A percentile compares a stretch with the other conserved stretches of the same genome.
phyloP scores from a whole-genome alignment of 2,113 vertebrate species.

The Actinemys pallida region DNA sequence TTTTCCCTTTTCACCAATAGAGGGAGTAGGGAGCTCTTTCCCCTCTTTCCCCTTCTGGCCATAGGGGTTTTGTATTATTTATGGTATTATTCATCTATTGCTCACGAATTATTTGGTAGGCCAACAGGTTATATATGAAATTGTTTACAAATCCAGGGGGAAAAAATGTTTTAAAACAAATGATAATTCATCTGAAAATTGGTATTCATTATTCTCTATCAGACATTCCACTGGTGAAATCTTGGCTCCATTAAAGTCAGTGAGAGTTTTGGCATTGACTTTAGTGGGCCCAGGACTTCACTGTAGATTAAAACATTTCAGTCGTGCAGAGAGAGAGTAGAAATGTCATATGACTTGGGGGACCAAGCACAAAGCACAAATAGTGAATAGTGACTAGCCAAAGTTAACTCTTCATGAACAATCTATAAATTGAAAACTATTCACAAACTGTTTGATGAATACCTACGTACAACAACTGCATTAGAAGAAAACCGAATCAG shows the following conservation, averaged over 20 bases:
- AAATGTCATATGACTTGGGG: neutral
- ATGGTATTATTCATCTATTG: neutral
- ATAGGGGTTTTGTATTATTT: neutral
- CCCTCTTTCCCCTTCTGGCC: neutral
- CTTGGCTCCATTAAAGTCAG: neutral
- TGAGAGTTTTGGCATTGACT: neutral
- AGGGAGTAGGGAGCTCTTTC: neutral
- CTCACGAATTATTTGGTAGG: neutral
- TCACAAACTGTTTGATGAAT: neutral
- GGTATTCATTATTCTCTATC: neutral
- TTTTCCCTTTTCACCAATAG: neutral
- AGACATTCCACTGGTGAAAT: neutral
- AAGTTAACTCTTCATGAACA: neutral
- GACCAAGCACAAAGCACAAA: neutral
- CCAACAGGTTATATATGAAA: neutral
- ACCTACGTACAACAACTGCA: neutral
- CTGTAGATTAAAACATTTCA: neutral
- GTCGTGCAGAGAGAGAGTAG: neutral
- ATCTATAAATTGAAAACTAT: neutral
- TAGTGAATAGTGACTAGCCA: neutral
- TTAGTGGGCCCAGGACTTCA: neutral
- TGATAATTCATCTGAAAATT: neutral
- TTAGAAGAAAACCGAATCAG: neutral
- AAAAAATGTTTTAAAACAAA: neutral
- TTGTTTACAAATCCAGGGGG: neutral